Evolutionary conservation across 2,888 invertebrate genomes (phyloP).

Genomic region (Oasisia sp.): DNA sequence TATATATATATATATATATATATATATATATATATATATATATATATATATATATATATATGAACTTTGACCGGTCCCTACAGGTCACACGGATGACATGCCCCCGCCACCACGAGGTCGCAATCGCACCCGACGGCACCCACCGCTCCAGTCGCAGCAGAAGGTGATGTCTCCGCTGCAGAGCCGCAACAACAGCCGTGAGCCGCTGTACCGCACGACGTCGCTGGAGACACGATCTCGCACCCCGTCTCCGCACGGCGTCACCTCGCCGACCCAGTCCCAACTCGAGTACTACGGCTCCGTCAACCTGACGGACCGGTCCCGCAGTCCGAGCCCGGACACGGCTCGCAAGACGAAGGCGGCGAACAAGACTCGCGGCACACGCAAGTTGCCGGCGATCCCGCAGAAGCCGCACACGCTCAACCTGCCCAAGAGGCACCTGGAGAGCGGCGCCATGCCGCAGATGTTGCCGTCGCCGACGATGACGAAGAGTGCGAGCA

Average conservation of each 20-base stretch:
- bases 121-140: slow-evolving; percentile 28
- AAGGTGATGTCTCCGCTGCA: slow-evolving; percentile 46
- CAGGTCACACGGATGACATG: not conserved
- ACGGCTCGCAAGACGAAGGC: slow-evolving; percentile 28
- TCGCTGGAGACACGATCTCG: slow-evolving; percentile 75
- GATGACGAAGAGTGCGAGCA: slow-evolving; percentile 61
- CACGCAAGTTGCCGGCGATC: slow-evolving; percentile 31
- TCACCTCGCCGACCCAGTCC: slow-evolving; percentile 60
- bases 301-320: slow-evolving; percentile 67
- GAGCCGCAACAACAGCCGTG: slow-evolving; percentile 48
- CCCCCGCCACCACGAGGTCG: slow-evolving; percentile 26
- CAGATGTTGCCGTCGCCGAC: slow-evolving; percentile 67
- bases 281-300: slow-evolving; percentile 66
- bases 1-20: too few relatives aligned
- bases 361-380: slow-evolving; percentile 14
- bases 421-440: slow-evolving; percentile 58
- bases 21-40: too few relatives aligned
- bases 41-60: too few relatives aligned
- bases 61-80: too few relatives aligned
- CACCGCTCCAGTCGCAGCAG: slow-evolving; percentile 32
- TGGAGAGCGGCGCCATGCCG: slow-evolving; percentile 52
- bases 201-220: slow-evolving; percentile 59
- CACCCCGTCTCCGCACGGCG: slow-evolving; percentile 74
- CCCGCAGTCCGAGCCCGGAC: slow-evolving; percentile 63
- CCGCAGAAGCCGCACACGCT: slow-evolving; percentile 94